Base-by-base conservation (phyloP, 37 sponge, comb jelly and placozoan genomes). In the Ianthella basta region DNA sequence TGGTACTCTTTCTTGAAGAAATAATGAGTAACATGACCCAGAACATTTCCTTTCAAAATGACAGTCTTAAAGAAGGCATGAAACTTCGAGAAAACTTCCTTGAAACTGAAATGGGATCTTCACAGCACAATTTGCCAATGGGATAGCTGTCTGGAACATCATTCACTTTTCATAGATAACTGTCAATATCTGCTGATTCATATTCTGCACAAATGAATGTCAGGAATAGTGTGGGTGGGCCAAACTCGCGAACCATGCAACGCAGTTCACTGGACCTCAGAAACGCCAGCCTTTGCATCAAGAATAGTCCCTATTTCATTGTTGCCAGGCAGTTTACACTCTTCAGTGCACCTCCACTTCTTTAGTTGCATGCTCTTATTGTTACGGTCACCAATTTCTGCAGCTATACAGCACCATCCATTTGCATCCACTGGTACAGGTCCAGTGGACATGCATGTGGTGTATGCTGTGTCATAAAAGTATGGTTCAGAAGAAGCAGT, bases 121-220 rank as follows among this genome's bases (percentile, higher is more conserved):
- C 82, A 20, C 77, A 29, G 75, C 88, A 87, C 21, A 87, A 59
- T 69, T 82, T 82, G 15, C 83, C 82, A 56, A 85, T 85, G 5
- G 59, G 54, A 72, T 82, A 73, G 30, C 32, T 37, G 59, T 20
- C 40, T 15, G 82, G 63, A 13, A 56, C 75, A 41, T 69, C 75
- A 50, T 87, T 87, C 8, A 82, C 70, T 59, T 81, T 82, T 39
- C 73, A 25, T 60, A 87, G 83, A 59, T 82, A 82, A 30, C 4
- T 19, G 32, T 72, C 60, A 56, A 87, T 87, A 39, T 87, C 88
- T 21, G 55, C 60, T 15, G 40, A 82, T 23, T 87, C 88, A 82
- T 87, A 87, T 56, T 87, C 88, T 41, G 82, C 83, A 66, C 72
- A 66, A 68, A 72, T 80, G 39, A 87, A 81, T 27, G 82, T 87